Percentiles rank a stretch among this genome's conserved stretches.
Conservation (phyloP, 2,113 vertebrate species). For the Campylomormyrus tamandua region DNA sequence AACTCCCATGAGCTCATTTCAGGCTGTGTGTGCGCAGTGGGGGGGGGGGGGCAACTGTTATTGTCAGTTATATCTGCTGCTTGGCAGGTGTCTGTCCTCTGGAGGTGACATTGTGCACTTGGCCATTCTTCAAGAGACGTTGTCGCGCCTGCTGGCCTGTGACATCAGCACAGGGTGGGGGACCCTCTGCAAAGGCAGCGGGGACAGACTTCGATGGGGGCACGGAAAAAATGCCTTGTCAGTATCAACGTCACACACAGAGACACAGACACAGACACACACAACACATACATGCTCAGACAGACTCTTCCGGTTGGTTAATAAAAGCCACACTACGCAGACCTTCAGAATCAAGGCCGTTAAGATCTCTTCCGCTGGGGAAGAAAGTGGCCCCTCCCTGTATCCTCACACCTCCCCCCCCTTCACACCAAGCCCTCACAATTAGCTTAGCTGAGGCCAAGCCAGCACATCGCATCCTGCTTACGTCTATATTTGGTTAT, state of each 20-base stretch:
- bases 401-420: not conserved
- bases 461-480: not conserved
- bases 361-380: not conserved
- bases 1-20: no score
- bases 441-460: not conserved
- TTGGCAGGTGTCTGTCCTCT: not conserved
- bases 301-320: not conserved
- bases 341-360: not conserved
- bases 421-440: not conserved
- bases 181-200: not conserved
- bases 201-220: not conserved
- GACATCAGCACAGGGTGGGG: not conserved
- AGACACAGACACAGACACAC: not conserved
- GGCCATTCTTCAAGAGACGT: not conserved
- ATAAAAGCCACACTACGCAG: not conserved
- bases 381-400: not conserved
- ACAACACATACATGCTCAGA: not conserved
- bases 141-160: not conserved
- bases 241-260: not conserved
- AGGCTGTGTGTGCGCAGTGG: no score
- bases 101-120: not conserved
- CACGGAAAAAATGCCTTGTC: not conserved
- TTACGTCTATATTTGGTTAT: not conserved
- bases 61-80: not conserved
- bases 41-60: not conserved